Evolutionary conservation across 1,140 invertebrate species (phyloP).

Genomic region (Pseudomyrmex dendroicus): DNA sequence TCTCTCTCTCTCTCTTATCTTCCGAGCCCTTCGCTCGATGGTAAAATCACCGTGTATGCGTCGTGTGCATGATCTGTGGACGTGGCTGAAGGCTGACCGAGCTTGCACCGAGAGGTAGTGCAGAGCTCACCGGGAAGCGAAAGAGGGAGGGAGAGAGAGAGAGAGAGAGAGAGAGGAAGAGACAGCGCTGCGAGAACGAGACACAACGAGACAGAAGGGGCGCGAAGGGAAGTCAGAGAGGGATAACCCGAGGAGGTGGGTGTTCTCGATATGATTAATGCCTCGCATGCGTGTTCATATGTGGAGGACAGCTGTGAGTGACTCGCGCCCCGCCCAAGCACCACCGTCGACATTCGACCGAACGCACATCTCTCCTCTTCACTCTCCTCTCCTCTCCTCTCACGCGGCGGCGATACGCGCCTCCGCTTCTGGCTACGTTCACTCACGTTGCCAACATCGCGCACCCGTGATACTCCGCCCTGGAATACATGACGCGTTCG

Average conservation of each 20-base stretch:
- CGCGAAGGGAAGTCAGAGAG: constrained; percentile 1
- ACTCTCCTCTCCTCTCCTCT: constrained; percentile 21
- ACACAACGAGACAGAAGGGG: background rate
- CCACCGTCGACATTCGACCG: constrained; percentile 60
- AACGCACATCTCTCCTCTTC: constrained; percentile 23
- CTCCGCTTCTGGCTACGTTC: constrained; percentile 14
- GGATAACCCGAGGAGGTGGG: constrained; percentile 32
- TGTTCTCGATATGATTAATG: constrained; percentile 80
- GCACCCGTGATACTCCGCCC: constrained; percentile 45
- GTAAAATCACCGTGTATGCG: constrained; percentile 29
- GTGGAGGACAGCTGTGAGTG: constrained; percentile 77
- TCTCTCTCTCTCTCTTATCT: background rate
- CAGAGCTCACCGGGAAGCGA: constrained; percentile 16
- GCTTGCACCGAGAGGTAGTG: constrained; percentile 41
- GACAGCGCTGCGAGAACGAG: background rate
- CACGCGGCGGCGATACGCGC: constrained; percentile 14
- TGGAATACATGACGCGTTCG: constrained; percentile 64
- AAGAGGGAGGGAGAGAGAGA: constrained; percentile 24
- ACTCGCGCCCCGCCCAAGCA: constrained; percentile 70
- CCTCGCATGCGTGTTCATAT: constrained; percentile 72
- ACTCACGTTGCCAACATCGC: constrained; percentile 16
- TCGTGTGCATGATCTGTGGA: constrained; percentile 66
- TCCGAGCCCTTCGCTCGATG: constrained; percentile 16
- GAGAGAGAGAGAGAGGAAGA: constrained; percentile 13
- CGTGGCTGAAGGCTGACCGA: constrained; percentile 32